Evolutionary conservation across 2,797 vertebrate species (phyloP).

Genomic region (Octomys mimax): DNA sequence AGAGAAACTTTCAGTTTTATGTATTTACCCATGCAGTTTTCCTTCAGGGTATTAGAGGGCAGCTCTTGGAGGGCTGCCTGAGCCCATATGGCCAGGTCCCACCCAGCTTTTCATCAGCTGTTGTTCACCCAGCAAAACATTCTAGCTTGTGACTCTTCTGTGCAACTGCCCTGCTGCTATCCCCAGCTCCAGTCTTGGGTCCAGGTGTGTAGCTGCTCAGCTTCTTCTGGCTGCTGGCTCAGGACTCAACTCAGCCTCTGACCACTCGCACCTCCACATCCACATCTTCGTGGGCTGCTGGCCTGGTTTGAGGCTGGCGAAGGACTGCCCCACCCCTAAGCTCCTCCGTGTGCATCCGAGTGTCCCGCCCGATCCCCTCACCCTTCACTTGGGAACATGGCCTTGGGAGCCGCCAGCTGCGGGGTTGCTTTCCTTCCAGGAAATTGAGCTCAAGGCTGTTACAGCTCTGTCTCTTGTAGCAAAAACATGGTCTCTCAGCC

Average conservation of each 20-base stretch:
- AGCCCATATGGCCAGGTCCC: background rate
- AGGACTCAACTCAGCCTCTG: background rate
- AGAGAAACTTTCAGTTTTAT: slow-evolving; percentile 12
- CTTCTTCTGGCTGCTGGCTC: background rate
- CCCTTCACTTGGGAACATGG: too few relatives aligned
- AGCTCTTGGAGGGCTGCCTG: background rate
- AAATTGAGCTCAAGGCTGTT: background rate
- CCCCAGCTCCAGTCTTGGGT: rapidly evolving
- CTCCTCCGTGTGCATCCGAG: background rate
- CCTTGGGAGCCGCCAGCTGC: background rate
- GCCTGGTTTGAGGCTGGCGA: background rate
- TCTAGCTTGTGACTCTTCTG: background rate
- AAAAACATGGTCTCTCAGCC: background rate
- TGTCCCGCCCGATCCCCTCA: rapidly evolving
- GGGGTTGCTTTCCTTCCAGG: background rate
- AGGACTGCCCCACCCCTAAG: background rate
- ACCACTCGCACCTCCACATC: background rate
- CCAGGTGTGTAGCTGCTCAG: background rate
- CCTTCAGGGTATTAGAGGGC: background rate
- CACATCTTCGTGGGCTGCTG: rapidly evolving
- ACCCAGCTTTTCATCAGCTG: background rate
- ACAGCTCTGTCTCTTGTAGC: background rate
- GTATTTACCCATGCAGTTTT: background rate
- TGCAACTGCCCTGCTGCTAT: background rate
- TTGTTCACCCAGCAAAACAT: background rate